These are phyloP conservation scores for Frieseomelitta varia DNA, from an alignment of 1,140 invertebrate genomes.

Conservation along the genomic window DNA sequence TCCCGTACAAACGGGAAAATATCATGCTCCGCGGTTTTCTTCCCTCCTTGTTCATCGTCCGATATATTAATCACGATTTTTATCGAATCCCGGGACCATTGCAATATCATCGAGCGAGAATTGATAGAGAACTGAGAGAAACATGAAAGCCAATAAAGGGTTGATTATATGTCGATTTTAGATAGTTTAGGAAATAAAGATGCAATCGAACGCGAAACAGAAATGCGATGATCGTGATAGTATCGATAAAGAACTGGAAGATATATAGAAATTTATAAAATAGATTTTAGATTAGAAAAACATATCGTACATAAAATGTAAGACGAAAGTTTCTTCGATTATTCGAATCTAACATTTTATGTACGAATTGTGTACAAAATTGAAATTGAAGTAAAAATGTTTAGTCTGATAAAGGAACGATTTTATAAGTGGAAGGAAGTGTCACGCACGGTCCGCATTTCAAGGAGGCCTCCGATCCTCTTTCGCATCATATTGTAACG, in stretches of 20 bases:
- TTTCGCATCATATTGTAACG: constrained; percentile 71
- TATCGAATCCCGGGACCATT: neutral
- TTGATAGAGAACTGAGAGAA: neutral
- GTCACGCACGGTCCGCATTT: constrained; percentile 52
- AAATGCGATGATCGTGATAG: neutral
- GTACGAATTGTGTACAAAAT: neutral
- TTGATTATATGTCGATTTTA: neutral
- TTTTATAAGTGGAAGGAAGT: constrained; percentile 5
- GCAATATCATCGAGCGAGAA: neutral
- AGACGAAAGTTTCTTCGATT: neutral
- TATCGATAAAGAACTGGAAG: neutral
- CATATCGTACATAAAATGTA: neutral
- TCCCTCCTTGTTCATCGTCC: no score
- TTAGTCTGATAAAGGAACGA: neutral
- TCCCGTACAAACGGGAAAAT: neutral
- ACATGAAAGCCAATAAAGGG: neutral
- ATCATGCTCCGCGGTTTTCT: neutral
- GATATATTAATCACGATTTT: constrained; percentile 2
- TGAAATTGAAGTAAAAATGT: neutral
- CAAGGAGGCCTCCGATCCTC: constrained; percentile 66
- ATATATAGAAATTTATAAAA: neutral
- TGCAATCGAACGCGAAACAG: neutral
- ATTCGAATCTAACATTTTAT: neutral
- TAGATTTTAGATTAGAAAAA: neutral
- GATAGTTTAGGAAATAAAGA: neutral